Percentiles rank a stretch among this genome's conserved stretches.
These are phyloP conservation scores for Macquaria ambigua DNA, from an alignment of 2,113 vertebrate species.

Conservation along the genomic window DNA sequence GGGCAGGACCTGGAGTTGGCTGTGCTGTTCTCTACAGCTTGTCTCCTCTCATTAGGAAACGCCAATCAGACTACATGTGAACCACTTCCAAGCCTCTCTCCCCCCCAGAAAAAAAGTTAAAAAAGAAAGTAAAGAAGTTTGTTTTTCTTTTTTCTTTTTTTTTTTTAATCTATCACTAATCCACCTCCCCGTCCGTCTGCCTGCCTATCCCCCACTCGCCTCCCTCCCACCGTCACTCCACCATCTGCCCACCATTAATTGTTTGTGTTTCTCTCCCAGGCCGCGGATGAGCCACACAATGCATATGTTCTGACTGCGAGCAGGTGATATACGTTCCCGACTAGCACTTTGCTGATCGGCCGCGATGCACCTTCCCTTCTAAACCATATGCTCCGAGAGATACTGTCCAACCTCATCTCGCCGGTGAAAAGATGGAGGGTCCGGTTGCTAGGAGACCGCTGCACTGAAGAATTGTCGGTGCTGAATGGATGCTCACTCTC, in stretches of 20 bases:
- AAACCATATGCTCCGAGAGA: constrained; percentile 79
- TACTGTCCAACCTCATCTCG: constrained; percentile 72
- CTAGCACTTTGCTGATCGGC: constrained; percentile 45
- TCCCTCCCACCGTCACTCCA: constrained; percentile 54
- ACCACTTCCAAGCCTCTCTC: constrained; percentile 70
- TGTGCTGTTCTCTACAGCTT: constrained; percentile 75
- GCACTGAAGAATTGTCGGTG: constrained; percentile 66
- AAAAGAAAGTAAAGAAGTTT: constrained; percentile 69
- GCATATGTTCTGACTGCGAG: constrained; percentile 75
- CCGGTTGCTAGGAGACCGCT: constrained; percentile 82
- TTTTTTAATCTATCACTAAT: constrained; percentile 66
- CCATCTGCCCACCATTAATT: constrained; percentile 84
- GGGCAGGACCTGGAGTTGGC: constrained; percentile 82
- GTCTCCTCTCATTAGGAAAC: constrained; percentile 82
- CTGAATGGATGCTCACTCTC: constrained; percentile 64
- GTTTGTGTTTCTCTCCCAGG: constrained; percentile 74
- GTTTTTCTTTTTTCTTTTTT: constrained; percentile 19
- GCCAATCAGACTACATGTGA: constrained; percentile 78
- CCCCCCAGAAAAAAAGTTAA: constrained; percentile 57
- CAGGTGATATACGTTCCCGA: constrained; percentile 77
- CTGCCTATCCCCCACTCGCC: constrained; percentile 40
- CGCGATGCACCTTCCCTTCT: constrained; percentile 55
- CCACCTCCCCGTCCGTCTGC: constrained; percentile 66
- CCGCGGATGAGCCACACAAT: constrained; percentile 60
- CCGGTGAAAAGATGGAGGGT: constrained; percentile 69